Percentiles rank a stretch among this genome's conserved stretches.
Evolutionary conservation across 2,113 vertebrate genomes (phyloP).

Genomic region (Todiramphus saurophagus): DNA sequence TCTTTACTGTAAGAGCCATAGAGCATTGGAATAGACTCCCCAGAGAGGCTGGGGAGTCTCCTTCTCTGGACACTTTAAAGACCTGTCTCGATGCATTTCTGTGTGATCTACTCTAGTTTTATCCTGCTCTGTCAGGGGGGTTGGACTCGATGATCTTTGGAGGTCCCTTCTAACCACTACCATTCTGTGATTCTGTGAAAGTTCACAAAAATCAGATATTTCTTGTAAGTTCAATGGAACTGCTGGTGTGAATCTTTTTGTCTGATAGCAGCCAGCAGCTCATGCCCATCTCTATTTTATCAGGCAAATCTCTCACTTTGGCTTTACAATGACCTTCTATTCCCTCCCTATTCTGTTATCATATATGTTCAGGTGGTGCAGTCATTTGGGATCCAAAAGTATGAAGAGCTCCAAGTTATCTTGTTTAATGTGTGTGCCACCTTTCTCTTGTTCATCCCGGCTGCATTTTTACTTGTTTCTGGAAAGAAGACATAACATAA

Average conservation of each 20-base stretch:
- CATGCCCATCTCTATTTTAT: not conserved
- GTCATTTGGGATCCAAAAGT: not conserved
- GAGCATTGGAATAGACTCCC: too few relatives aligned
- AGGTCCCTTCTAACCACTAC: too few relatives aligned
- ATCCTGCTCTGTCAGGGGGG: too few relatives aligned
- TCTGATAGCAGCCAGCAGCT: not conserved
- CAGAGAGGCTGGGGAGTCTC: too few relatives aligned
- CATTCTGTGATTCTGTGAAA: too few relatives aligned
- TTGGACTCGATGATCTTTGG: too few relatives aligned
- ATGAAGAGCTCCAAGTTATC: rapidly evolving
- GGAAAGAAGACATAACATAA: not conserved
- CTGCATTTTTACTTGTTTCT: not conserved
- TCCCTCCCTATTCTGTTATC: not conserved
- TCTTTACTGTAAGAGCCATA: too few relatives aligned
- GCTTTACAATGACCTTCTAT: not conserved
- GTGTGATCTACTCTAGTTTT: too few relatives aligned
- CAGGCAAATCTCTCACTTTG: not conserved
- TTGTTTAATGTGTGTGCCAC: not conserved
- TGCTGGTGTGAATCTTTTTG: not conserved
- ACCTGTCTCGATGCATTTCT: too few relatives aligned
- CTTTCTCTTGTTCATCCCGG: not conserved
- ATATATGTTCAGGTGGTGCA: not conserved
- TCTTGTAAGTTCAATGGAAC: not conserved
- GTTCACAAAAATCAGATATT: not conserved
- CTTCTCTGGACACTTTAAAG: too few relatives aligned